phyloP scores from a whole-genome alignment of 2,888 invertebrate species.

The Melanostoma mellinum region DNA sequence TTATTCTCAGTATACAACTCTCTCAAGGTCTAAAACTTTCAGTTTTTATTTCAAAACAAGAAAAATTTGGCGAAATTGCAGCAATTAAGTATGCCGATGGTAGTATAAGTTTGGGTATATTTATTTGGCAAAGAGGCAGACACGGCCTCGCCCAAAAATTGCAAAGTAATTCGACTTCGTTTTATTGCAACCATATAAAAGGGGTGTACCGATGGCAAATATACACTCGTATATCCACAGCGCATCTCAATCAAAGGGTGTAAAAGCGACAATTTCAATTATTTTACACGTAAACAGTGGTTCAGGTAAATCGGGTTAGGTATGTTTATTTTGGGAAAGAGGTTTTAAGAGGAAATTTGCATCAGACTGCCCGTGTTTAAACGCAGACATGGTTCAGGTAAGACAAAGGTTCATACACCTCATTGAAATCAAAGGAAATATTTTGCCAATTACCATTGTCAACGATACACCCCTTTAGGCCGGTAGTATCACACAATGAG shows the following conservation, averaged over 20 bases:
- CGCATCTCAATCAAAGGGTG: conserved; percentile 62
- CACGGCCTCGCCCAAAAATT: conserved; percentile 41
- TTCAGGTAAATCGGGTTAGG: conserved; percentile 13
- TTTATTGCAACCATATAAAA: conserved; percentile 70
- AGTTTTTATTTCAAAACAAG: conserved; percentile 37
- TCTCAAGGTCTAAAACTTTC: conserved; percentile 43
- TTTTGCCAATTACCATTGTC: conserved; percentile 54
- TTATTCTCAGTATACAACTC: conserved; percentile 17
- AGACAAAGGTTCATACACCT: neutral
- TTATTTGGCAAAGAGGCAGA: conserved; percentile 50
- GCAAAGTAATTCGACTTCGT: conserved; percentile 19
- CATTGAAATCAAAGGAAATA: neutral
- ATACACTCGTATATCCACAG: neutral
- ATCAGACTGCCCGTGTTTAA: conserved; percentile 38
- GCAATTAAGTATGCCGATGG: conserved; percentile 17
- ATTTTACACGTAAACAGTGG: conserved; percentile 62
- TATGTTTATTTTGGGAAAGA: neutral
- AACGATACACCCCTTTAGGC: conserved; percentile 68
- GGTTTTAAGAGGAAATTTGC: conserved; percentile 53
- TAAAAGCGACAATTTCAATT: conserved; percentile 59
- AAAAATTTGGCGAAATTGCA: conserved; percentile 37
- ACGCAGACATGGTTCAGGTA: neutral
- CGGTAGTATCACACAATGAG: conserved; percentile 64
- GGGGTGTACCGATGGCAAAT: conserved; percentile 62
- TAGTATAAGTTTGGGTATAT: neutral